Conservation (phyloP, 2,797 vertebrate species). For the Catamblyrhynchus diadema region DNA sequence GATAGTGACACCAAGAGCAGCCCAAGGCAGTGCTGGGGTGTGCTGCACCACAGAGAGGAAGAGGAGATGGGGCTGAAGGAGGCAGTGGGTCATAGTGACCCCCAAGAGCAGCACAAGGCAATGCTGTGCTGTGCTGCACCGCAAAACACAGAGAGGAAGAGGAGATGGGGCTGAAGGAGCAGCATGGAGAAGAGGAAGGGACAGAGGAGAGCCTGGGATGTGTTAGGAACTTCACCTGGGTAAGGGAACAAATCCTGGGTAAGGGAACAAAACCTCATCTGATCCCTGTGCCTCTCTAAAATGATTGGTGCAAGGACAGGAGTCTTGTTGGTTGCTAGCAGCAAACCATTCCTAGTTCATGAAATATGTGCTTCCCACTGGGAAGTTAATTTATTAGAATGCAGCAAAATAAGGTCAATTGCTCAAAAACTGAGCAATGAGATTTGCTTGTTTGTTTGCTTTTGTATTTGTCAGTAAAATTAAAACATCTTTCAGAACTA, state of each 20-base stretch:
- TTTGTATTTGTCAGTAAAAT: not conserved
- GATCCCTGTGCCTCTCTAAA: not conserved
- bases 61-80: no score
- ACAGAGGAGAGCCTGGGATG: not conserved
- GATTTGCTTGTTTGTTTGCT: not conserved
- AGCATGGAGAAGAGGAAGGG: not conserved
- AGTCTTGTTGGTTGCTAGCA: not conserved
- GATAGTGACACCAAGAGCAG: no score
- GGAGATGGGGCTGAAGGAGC: not conserved
- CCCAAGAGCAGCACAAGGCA: no score
- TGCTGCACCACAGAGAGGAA: no score
- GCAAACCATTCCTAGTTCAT: not conserved
- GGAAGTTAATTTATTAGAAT: not conserved
- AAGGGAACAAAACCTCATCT: not conserved
- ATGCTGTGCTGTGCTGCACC: no score
- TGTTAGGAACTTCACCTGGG: not conserved
- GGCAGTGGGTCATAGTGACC: no score
- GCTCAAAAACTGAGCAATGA: not conserved
- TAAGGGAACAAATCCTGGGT: not conserved
- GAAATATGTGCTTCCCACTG: not conserved
- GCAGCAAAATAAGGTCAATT: not conserved
- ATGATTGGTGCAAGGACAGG: not conserved
- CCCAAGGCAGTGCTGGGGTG: rapidly evolving
- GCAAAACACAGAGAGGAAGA: no score
- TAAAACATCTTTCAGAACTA: slow-evolving; percentile 16